These are phyloP conservation scores for Microplitis mediator DNA, from an alignment of 1,140 invertebrate species.

Conservation along the genomic window DNA sequence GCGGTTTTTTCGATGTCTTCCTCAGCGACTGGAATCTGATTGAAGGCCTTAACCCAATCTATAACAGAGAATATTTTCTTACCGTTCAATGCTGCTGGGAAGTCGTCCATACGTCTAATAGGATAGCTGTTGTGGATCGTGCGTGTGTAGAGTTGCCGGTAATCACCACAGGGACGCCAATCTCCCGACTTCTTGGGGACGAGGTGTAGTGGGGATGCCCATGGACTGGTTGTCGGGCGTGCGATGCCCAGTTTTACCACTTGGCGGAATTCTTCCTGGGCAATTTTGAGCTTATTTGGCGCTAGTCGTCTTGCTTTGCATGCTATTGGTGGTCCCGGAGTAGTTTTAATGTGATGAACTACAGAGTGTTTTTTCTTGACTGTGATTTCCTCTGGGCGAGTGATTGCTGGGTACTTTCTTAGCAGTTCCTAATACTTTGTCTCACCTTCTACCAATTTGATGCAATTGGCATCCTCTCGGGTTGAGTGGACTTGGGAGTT, in stretches of 20 bases:
- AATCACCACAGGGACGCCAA: conserved; percentile 53
- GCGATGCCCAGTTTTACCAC: conserved; percentile 39
- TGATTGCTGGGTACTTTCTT: too few relatives aligned
- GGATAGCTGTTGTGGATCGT: conserved; percentile 50
- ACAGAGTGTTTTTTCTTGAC: background rate
- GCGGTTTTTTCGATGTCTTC: conserved; percentile 49
- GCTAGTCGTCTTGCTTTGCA: conserved; percentile 27
- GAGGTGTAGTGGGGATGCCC: conserved; percentile 53
- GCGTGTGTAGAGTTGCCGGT: conserved; percentile 46
- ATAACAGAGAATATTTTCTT: conserved; percentile 51
- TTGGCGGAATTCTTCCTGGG: conserved; percentile 33
- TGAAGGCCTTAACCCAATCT: conserved; percentile 58
- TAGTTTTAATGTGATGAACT: background rate
- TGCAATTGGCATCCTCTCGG: too few relatives aligned
- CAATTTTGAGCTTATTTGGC: conserved; percentile 10
- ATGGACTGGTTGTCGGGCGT: conserved; percentile 48
- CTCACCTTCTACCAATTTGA: too few relatives aligned
- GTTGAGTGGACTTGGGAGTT: too few relatives aligned
- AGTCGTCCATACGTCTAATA: conserved; percentile 38
- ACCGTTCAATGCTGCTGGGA: conserved; percentile 13
- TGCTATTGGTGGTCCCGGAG: background rate
- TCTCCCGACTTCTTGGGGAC: conserved; percentile 50
- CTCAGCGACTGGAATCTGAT: conserved; percentile 42
- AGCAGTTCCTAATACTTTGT: too few relatives aligned
- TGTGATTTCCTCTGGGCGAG: too few relatives aligned